A percentile compares a stretch with the other conserved stretches of the same genome.
These are phyloP conservation scores for Drosophila neocordata DNA, from an alignment of 1,140 invertebrate genomes.

Conservation along the genomic window DNA sequence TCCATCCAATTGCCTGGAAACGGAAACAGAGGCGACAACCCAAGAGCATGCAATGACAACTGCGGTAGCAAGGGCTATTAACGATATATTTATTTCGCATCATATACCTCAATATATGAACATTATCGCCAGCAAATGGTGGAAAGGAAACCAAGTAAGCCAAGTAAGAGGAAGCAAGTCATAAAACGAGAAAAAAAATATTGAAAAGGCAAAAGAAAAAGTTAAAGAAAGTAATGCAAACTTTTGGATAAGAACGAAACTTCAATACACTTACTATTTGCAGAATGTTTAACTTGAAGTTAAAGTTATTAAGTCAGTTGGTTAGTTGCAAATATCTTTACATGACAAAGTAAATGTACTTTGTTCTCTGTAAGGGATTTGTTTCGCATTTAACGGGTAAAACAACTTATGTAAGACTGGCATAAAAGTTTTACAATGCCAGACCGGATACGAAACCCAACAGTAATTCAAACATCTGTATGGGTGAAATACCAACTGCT, in stretches of 20 bases:
- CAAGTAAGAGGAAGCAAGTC: conserved; percentile 2
- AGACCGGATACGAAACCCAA: conserved; percentile 41
- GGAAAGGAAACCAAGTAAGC: background rate
- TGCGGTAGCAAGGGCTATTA: conserved; percentile 28
- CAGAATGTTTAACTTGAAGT: background rate
- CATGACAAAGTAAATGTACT: background rate
- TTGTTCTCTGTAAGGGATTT: conserved; percentile 8
- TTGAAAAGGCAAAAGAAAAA: background rate
- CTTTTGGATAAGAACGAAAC: background rate
- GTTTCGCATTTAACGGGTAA: conserved; percentile 27
- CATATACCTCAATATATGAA: conserved; percentile 37
- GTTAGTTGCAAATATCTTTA: background rate
- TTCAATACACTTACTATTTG: conserved; percentile 2
- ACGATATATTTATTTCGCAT: conserved; percentile 41
- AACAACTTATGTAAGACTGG: conserved; percentile 55
- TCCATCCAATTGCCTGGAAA: conserved; percentile 31
- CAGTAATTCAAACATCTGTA: background rate
- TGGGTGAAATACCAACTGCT: conserved; percentile 13
- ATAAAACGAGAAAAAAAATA: conserved; percentile 16
- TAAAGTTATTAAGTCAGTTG: conserved; percentile 6
- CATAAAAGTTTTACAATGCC: conserved; percentile 65
- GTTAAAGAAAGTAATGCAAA: conserved; percentile 5
- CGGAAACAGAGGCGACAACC: conserved; percentile 17
- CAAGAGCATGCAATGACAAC: conserved; percentile 8
- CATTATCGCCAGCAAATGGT: conserved; percentile 30